Evolutionary conservation across 2,888 invertebrate genomes (phyloP).

Genomic region (Lasioglossum villosulum): DNA sequence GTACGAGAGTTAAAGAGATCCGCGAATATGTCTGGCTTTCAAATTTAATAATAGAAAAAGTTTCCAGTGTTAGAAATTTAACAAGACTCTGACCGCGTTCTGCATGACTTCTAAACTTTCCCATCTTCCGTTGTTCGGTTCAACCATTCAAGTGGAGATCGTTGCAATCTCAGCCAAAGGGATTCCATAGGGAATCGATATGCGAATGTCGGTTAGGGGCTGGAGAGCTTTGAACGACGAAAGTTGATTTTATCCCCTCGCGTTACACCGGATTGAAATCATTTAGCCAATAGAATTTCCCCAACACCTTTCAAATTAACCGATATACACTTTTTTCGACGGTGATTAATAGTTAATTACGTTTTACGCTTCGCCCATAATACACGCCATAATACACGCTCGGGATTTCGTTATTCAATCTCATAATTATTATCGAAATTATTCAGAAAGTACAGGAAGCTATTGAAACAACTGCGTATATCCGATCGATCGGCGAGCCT

Average conservation of each 20-base stretch:
- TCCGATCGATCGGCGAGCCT: background rate
- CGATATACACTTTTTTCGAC: background rate
- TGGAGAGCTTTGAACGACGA: slow-evolving; percentile 35
- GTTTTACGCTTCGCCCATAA: background rate
- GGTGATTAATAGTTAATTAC: background rate
- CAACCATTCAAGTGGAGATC: slow-evolving; percentile 37
- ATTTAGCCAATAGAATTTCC: slow-evolving; percentile 27
- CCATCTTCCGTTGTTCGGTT: slow-evolving; percentile 36
- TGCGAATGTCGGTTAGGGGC: slow-evolving; percentile 39
- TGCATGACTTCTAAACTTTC: slow-evolving; percentile 39
- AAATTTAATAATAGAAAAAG: slow-evolving; percentile 61
- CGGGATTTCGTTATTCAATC: background rate
- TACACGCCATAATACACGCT: background rate
- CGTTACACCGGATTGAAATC: background rate
- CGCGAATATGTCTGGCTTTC: slow-evolving; percentile 13
- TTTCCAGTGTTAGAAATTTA: slow-evolving; percentile 43
- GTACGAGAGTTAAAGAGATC: slow-evolving; percentile 16
- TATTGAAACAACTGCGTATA: background rate
- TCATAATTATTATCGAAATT: background rate
- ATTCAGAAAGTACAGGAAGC: background rate
- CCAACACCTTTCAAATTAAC: background rate
- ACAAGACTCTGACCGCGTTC: slow-evolving; percentile 14
- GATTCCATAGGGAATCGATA: slow-evolving; percentile 56
- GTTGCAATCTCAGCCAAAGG: slow-evolving; percentile 44
- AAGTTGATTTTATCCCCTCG: slow-evolving; percentile 25